phyloP scores from a whole-genome alignment of 1,140 invertebrate species.

The Orchestia grillus region DNA sequence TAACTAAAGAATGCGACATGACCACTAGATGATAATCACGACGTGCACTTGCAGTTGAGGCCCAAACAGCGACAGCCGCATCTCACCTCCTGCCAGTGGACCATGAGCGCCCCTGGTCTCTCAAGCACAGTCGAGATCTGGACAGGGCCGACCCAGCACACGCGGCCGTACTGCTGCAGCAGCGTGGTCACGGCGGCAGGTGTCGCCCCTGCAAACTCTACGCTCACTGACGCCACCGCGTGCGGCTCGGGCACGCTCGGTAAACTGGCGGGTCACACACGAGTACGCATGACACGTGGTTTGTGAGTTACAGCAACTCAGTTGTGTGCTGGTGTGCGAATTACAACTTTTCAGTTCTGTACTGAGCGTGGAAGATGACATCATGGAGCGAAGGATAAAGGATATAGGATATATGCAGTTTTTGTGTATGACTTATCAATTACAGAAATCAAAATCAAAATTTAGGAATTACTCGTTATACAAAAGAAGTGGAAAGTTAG shows the following conservation, averaged over 20 bases:
- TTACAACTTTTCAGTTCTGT: background rate
- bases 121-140: background rate
- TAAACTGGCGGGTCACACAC: background rate
- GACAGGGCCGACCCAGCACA: constrained; percentile 13
- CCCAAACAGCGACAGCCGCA: background rate
- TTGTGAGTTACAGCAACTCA: background rate
- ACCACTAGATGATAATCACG: background rate
- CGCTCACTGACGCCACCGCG: background rate
- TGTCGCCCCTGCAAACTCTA: background rate
- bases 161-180: background rate
- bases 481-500: too few species aligned
- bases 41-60: background rate
- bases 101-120: constrained; percentile 20
- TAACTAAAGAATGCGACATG: background rate
- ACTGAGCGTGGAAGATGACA: too few species aligned
- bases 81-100: constrained; percentile 33
- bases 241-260: constrained; percentile 20
- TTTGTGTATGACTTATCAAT: too few species aligned
- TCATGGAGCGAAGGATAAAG: too few species aligned
- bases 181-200: background rate
- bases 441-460: too few species aligned
- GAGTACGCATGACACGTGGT: background rate
- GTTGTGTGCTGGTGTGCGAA: background rate
- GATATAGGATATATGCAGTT: too few species aligned
- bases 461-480: too few species aligned